Evolutionary conservation across 1,140 invertebrate species (phyloP), one percentile per base, ranked within the genome.

Genomic region (Aphaenogaster floridana): DNA sequence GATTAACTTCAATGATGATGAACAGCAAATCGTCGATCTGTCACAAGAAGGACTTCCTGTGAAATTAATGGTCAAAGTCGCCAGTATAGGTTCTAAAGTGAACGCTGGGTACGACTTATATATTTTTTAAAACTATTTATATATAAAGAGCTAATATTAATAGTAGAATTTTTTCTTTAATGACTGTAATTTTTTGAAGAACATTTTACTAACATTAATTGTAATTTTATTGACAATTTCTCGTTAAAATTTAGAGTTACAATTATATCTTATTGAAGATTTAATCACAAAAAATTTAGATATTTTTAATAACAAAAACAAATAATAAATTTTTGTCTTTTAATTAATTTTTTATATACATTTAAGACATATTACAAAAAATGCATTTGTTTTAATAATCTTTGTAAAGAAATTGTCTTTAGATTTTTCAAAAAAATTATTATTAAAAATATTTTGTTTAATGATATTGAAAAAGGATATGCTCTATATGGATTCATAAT

Each of bases 1-100:
- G 1, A 95, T 96, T 17, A 96, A 96, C 93, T 95, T 96, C 36
- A 92, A 92, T 3, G 81, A 94, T 45, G 81, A 92, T 39, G 63
- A 83, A 39, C 17, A 86, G 8, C 92, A 95, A 79, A 72, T 87
- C 6, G 93, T 96, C 0, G 88, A 96, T 93, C 78, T 96, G 28
- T 89, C 81, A 8, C 89, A 2, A 17, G 15, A 83, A 83, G 28
- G 0, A 9, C 52, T 83, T n/a, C 66, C 80, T 4, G 0, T 3
- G 3, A 8, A 0, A 15, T 15, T 83, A 0, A 9, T 5, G 4
- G 42, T 83, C 3, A 48, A 61, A 9, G 52, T 59, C 1, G 8
- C 79, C 5, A 59, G 42, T 28, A 13, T 83, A 6, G 39, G 5
- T 48, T 72, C 52, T 21, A 11, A 5, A 7, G 28, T 48, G 28